phyloP scores from a whole-genome alignment of 2,797 vertebrate species.

The Lophius americanus region DNA sequence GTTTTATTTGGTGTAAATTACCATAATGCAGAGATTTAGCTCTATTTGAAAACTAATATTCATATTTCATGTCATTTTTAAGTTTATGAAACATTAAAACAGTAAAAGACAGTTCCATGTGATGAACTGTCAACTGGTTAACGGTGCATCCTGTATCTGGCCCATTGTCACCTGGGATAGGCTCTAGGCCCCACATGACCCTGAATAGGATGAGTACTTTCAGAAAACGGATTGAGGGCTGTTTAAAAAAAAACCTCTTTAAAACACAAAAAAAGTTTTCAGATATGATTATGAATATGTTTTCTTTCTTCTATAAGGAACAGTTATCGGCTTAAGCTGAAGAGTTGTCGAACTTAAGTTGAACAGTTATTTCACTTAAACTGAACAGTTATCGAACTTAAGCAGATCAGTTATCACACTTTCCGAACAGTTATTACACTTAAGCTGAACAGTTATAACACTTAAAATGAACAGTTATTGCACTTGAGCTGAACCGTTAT shows the following conservation, averaged over 20 bases:
- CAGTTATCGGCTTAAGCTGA: neutral
- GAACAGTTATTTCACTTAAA: neutral
- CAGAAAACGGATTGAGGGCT: no score
- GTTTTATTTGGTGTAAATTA: conserved; percentile 6
- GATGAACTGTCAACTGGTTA: no score
- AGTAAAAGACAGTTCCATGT: neutral
- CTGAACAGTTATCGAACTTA: neutral
- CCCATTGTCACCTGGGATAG: no score
- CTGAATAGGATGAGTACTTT: no score
- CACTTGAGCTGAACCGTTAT: no score
- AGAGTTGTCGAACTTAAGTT: no score
- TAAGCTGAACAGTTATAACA: no score
- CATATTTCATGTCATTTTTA: neutral
- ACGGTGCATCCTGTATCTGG: no score
- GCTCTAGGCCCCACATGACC: no score
- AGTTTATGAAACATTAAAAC: conserved; percentile 2
- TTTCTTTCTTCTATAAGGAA: neutral
- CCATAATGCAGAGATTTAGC: neutral
- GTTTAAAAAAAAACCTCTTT: neutral
- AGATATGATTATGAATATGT: neutral
- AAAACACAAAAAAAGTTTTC: neutral
- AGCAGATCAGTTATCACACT: no score
- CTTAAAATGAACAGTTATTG: no score
- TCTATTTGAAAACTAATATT: neutral
- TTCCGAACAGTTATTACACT: no score